Conservation (phyloP, 1,140 invertebrate genomes). For the Heliconius melpomene region DNA sequence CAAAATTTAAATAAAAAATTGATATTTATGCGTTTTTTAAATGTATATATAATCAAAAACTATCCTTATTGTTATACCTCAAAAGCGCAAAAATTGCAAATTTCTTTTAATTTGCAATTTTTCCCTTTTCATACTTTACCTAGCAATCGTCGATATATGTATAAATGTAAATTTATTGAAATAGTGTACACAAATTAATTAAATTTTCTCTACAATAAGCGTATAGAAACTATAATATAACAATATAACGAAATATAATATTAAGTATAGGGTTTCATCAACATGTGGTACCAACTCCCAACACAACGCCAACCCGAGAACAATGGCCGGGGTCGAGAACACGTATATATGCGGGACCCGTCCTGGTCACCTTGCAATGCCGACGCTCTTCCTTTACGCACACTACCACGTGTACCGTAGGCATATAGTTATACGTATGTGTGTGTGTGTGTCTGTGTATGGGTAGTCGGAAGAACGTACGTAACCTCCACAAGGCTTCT, state of each 20-base stretch:
- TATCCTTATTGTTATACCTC: too few relatives aligned
- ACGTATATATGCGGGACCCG: slow-evolving; percentile 21
- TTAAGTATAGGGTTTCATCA: background rate
- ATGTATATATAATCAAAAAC: too few relatives aligned
- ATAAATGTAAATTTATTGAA: too few relatives aligned
- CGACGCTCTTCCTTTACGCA: slow-evolving; percentile 50
- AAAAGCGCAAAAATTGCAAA: too few relatives aligned
- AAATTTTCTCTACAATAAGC: background rate
- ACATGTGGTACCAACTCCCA: slow-evolving; percentile 10
- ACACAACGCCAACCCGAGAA: slow-evolving; percentile 22
- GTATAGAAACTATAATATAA: background rate
- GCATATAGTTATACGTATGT: too few relatives aligned
- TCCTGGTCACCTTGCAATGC: slow-evolving; percentile 72
- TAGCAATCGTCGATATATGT: too few relatives aligned
- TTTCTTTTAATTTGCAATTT: too few relatives aligned
- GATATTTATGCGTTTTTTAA: too few relatives aligned
- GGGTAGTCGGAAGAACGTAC: background rate
- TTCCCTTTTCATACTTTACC: too few relatives aligned
- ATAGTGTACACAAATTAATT: background rate
- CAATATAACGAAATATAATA: background rate
- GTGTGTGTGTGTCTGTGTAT: background rate
- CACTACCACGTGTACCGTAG: background rate
- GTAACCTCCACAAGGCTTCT: background rate
- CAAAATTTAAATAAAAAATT: too few relatives aligned
- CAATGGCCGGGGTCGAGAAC: slow-evolving; percentile 30